phyloP scores from a whole-genome alignment of 2,113 vertebrate species.

The Sphyrna mokarran region DNA sequence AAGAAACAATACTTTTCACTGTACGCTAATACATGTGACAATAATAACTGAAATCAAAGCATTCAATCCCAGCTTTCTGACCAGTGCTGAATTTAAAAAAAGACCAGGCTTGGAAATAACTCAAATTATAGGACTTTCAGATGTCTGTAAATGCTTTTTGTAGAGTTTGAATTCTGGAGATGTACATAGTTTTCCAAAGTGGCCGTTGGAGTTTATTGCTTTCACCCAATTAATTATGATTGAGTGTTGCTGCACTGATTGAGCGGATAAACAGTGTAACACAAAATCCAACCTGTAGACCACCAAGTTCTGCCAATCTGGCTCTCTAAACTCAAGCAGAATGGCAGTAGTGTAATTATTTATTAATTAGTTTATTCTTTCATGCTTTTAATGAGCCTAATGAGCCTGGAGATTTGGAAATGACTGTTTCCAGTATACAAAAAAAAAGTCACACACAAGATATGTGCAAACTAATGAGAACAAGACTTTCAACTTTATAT shows the following conservation, averaged over 20 bases:
- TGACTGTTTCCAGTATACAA: background rate
- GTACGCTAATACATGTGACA: too few species aligned
- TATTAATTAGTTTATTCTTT: slow-evolving; percentile 10
- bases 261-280: background rate
- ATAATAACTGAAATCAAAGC: too few species aligned
- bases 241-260: background rate
- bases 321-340: background rate
- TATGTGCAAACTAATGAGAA: background rate
- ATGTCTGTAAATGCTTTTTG: background rate
- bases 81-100: background rate
- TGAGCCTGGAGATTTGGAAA: background rate
- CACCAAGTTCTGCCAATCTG: background rate
- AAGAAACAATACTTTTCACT: too few species aligned
- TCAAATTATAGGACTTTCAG: background rate
- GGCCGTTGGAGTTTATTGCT: background rate
- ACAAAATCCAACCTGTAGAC: background rate
- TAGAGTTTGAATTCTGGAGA: background rate
- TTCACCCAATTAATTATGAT: background rate
- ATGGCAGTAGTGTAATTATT: background rate
- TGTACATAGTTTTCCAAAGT: background rate
- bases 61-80: background rate
- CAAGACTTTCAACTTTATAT: background rate
- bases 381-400: background rate
- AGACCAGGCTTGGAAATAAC: background rate
- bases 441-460: background rate